A percentile compares a stretch with the other conserved stretches of the same genome.
Evolutionary conservation across 2,888 invertebrate genomes (phyloP).

Genomic region (Conomelus anceps): DNA sequence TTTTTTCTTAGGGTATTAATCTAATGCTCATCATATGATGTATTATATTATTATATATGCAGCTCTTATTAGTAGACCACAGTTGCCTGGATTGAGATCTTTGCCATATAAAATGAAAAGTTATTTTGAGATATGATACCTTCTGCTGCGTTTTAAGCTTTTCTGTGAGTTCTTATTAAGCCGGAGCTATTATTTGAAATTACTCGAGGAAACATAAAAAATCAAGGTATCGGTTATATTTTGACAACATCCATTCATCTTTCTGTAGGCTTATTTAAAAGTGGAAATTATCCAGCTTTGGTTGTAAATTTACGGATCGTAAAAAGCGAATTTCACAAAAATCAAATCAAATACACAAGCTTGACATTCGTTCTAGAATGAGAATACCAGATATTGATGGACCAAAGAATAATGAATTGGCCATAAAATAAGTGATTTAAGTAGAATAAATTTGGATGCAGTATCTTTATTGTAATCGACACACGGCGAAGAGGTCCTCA

Average conservation of each 20-base stretch:
- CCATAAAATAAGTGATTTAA: background rate
- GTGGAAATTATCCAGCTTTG: background rate
- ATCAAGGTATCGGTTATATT: background rate
- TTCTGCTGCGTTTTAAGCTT: no score
- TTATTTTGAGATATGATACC: no score
- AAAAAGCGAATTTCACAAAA: background rate
- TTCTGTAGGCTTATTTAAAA: background rate
- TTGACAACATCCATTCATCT: background rate
- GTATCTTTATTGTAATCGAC: background rate
- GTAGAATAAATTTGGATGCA: background rate
- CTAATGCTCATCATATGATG: no score
- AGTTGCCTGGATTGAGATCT: no score
- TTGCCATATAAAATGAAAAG: no score
- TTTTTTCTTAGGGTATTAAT: no score
- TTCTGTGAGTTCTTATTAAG: no score
- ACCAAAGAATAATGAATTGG: background rate
- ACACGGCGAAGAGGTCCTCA: background rate
- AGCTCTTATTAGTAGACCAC: no score
- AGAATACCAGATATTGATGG: background rate
- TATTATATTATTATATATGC: no score
- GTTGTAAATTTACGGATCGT: background rate
- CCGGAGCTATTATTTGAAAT: no score
- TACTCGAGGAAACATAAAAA: background rate
- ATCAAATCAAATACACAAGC: background rate
- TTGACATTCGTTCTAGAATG: background rate